phyloP scores from a whole-genome alignment of 2,797 vertebrate species.

The Smutsia gigantea region DNA sequence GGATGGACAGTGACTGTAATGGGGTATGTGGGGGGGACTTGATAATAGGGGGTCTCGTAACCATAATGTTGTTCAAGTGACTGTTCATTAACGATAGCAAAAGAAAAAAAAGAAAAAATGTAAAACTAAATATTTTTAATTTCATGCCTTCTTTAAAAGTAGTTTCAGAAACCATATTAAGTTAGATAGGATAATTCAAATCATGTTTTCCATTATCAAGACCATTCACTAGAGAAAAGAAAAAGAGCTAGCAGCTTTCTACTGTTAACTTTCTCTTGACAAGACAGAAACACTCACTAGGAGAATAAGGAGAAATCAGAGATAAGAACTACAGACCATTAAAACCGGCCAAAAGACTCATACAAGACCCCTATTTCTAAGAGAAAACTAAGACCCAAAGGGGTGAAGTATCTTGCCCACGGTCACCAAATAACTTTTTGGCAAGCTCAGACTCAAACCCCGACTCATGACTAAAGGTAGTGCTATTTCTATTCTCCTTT shows the following conservation, averaged over 20 bases:
- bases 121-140: slow-evolving; percentile 53
- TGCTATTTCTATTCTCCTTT: not conserved
- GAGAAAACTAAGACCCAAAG: slow-evolving; percentile 24
- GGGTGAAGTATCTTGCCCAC: not conserved
- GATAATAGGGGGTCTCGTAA: too few relatives aligned
- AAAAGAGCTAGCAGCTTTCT: not conserved
- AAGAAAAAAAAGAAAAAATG: slow-evolving; percentile 35
- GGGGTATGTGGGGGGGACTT: too few relatives aligned
- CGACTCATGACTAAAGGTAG: not conserved
- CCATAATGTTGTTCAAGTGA: too few relatives aligned
- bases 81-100: too few relatives aligned
- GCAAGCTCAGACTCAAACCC: slow-evolving; percentile 8
- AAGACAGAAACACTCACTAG: slow-evolving; percentile 33
- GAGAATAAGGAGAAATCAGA: not conserved
- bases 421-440: not conserved
- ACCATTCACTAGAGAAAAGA: slow-evolving; percentile 27
- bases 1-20: too few relatives aligned
- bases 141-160: slow-evolving; percentile 54
- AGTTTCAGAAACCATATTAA: slow-evolving; percentile 48
- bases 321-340: not conserved
- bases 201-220: slow-evolving; percentile 34
- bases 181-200: slow-evolving; percentile 24
- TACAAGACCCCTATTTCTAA: slow-evolving; percentile 2
- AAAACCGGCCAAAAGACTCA: slow-evolving; percentile 39
- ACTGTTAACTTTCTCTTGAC: not conserved